Conservation (phyloP, 2,113 vertebrate species). For the Neogobius melanostomus region DNA sequence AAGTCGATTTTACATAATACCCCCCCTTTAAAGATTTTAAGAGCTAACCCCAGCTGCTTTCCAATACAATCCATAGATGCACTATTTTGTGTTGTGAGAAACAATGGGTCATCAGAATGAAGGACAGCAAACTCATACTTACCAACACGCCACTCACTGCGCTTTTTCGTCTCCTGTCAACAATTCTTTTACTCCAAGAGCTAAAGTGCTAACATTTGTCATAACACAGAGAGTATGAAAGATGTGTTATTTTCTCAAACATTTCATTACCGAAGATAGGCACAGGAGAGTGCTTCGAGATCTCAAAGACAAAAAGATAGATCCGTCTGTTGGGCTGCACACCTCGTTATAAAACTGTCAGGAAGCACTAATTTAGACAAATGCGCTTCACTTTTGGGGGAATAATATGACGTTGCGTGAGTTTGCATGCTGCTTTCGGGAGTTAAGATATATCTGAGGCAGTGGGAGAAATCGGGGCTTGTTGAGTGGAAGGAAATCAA, state of each 20-base stretch:
- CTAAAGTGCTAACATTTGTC: neutral
- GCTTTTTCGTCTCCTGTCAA: neutral
- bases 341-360: neutral
- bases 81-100: too few relatives aligned
- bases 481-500: slow-evolving; percentile 43
- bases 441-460: slow-evolving; percentile 43
- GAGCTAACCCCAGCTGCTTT: too few relatives aligned
- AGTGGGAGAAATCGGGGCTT: slow-evolving; percentile 45
- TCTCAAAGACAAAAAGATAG: slow-evolving; percentile 29
- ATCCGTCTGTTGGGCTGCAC: slow-evolving; percentile 11
- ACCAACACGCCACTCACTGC: neutral
- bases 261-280: slow-evolving; percentile 22
- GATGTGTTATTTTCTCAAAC: neutral
- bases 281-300: neutral
- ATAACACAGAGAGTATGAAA: neutral
- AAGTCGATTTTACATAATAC: too few relatives aligned
- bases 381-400: neutral
- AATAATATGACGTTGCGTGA: neutral
- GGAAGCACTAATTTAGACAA: slow-evolving; percentile 8
- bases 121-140: neutral
- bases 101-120: slow-evolving; percentile 16
- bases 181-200: neutral
- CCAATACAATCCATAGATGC: too few relatives aligned
- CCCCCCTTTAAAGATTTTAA: too few relatives aligned
- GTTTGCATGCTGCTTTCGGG: slow-evolving; percentile 7